Evolutionary conservation across 2,888 invertebrate species (phyloP).

Genomic region (Drosophila niveifrons): DNA sequence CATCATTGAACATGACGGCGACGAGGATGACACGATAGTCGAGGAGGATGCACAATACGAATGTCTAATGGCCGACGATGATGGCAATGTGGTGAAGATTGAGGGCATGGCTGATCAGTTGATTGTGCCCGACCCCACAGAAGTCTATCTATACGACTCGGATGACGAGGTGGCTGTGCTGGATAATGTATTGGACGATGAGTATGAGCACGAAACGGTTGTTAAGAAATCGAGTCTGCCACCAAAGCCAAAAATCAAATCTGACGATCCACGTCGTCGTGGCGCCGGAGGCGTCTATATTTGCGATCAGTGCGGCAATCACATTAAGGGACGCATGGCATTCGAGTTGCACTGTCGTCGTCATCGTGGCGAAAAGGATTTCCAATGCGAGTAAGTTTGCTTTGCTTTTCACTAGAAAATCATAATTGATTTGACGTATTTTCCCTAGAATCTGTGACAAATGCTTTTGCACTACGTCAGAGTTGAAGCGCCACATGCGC

Average conservation of each 20-base stretch:
- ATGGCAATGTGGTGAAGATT: slow-evolving; percentile 58
- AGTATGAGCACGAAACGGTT: slow-evolving; percentile 69
- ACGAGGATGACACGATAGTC: slow-evolving; percentile 47
- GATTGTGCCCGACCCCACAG: slow-evolving; percentile 54
- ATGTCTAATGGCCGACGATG: slow-evolving; percentile 62
- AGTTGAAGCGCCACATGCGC: slow-evolving; percentile 74
- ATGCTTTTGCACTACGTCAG: slow-evolving; percentile 74
- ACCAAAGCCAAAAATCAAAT: slow-evolving; percentile 69
- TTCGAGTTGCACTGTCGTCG: slow-evolving; percentile 74
- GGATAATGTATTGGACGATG: slow-evolving; percentile 67
- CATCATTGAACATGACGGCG: slow-evolving; percentile 60
- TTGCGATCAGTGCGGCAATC: slow-evolving; percentile 73
- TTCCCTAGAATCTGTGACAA: slow-evolving; percentile 65
- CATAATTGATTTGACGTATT: neutral
- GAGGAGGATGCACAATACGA: slow-evolving; percentile 72
- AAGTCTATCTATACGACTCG: slow-evolving; percentile 66
- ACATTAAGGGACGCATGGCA: slow-evolving; percentile 73
- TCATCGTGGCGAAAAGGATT: slow-evolving; percentile 75
- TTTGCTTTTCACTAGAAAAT: too few species aligned
- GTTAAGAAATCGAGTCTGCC: slow-evolving; percentile 71
- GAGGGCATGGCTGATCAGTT: slow-evolving; percentile 53
- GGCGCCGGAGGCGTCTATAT: slow-evolving; percentile 73
- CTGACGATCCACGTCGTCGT: slow-evolving; percentile 65
- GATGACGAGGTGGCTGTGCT: slow-evolving; percentile 71
- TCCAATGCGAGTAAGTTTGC: slow-evolving; percentile 67